phyloP scores from a whole-genome alignment of 2,113 vertebrate genomes.

The Macquaria australasica region DNA sequence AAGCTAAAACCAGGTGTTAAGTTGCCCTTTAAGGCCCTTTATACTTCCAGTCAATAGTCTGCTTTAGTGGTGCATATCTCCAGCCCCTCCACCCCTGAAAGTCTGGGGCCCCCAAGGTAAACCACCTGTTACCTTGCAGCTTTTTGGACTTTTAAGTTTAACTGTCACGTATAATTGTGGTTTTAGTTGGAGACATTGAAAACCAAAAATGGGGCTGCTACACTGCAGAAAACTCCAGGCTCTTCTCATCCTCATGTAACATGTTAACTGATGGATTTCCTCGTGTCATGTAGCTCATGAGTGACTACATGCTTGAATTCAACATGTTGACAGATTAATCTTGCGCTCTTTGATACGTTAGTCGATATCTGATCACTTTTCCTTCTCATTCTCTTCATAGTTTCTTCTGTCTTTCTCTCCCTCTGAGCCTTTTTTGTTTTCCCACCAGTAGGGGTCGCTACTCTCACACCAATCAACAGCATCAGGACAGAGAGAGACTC shows the following conservation, averaged over 20 bases:
- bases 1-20: neutral
- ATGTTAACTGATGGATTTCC: constrained; percentile 6
- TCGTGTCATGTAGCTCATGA: no score
- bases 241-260: neutral
- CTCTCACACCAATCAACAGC: constrained; percentile 55
- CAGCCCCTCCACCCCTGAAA: neutral
- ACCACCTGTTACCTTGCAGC: constrained; percentile 24
- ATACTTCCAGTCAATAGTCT: neutral
- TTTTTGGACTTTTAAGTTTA: neutral
- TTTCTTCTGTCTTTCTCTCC: neutral
- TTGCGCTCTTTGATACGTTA: neutral
- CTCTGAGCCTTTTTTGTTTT: neutral
- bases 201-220: neutral
- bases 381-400: neutral
- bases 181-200: neutral
- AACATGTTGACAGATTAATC: neutral
- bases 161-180: neutral
- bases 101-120: neutral
- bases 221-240: neutral
- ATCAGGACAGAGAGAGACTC: neutral
- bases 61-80: neutral
- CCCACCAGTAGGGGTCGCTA: constrained; percentile 66
- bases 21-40: neutral
- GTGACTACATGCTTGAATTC: no score
- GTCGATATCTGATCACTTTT: neutral